These are phyloP conservation scores for Antennarius maculatus DNA, from an alignment of 2,797 vertebrate species.

Conservation along the genomic window DNA sequence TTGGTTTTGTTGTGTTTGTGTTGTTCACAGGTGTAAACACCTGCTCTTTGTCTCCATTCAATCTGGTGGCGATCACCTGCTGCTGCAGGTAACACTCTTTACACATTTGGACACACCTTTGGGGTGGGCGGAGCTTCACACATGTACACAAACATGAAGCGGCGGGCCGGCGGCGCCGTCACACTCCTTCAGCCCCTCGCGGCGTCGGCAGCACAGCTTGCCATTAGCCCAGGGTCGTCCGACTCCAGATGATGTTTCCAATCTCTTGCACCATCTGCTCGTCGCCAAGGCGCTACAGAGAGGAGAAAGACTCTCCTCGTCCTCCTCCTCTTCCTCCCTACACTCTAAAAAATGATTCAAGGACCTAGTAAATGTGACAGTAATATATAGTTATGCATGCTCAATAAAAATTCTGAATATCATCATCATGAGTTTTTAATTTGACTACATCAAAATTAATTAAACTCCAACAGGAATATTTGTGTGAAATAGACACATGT, in stretches of 20 bases:
- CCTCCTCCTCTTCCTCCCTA: slow-evolving; percentile 59
- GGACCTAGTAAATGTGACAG: no score
- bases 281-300: slow-evolving; percentile 51
- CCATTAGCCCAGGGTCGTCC: slow-evolving; percentile 70
- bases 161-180: slow-evolving; percentile 49
- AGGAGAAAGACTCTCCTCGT: slow-evolving; percentile 70
- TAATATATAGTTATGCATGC: no score
- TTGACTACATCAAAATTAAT: no score
- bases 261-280: slow-evolving; percentile 77
- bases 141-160: slow-evolving; percentile 46
- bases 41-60: no score
- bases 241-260: slow-evolving; percentile 73
- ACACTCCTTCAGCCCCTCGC: slow-evolving; percentile 60
- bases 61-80: no score
- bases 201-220: slow-evolving; percentile 71
- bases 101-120: slow-evolving; percentile 1
- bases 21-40: no score
- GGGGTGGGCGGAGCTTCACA: slow-evolving; percentile 6
- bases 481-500: no score
- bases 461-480: no score
- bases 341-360: no score
- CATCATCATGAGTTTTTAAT: no score
- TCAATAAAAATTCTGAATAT: no score
- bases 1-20: no score
- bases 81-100: neutral